phyloP scores from a whole-genome alignment of 1,140 invertebrate species.

The Lordiphosa clarofinis region DNA sequence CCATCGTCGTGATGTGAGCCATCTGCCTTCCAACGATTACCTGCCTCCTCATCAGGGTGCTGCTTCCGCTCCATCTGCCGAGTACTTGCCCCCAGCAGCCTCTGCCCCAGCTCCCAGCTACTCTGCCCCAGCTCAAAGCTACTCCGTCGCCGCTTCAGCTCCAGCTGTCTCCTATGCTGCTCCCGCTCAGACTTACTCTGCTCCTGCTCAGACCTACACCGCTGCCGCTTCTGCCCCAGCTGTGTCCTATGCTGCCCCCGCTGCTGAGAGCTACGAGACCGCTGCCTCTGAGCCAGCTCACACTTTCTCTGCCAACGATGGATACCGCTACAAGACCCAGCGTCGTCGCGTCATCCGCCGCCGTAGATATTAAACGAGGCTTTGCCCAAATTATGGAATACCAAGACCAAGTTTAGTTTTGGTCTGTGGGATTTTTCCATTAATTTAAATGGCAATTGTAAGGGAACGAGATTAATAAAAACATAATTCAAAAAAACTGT shows the following conservation, averaged over 20 bases:
- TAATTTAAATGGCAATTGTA: conserved; percentile 29
- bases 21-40: conserved; percentile 66
- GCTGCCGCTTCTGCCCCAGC: conserved; percentile 41
- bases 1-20: conserved; percentile 65
- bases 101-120: conserved; percentile 38
- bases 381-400: conserved; percentile 19
- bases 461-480: conserved; percentile 51
- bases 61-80: conserved; percentile 50
- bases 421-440: conserved; percentile 18
- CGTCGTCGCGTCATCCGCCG: conserved; percentile 64
- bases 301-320: conserved; percentile 50
- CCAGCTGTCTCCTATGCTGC: conserved; percentile 30
- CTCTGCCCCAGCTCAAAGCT: conserved; percentile 36
- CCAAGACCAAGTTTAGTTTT: conserved; percentile 23
- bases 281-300: conserved; percentile 58
- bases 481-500: conserved; percentile 19
- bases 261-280: conserved; percentile 41
- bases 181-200: conserved; percentile 36
- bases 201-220: conserved; percentile 17
- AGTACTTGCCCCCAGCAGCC: conserved; percentile 63
- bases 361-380: conserved; percentile 59
- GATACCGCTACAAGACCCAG: conserved; percentile 66
- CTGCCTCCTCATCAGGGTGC: conserved; percentile 59
- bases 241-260: conserved; percentile 29
- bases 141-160: conserved; percentile 28